Percentiles rank a stretch among this genome's conserved stretches.
These are phyloP conservation scores for Typhlichthys eigenmanni DNA, from an alignment of 2,797 vertebrate species.

Conservation along the genomic window DNA sequence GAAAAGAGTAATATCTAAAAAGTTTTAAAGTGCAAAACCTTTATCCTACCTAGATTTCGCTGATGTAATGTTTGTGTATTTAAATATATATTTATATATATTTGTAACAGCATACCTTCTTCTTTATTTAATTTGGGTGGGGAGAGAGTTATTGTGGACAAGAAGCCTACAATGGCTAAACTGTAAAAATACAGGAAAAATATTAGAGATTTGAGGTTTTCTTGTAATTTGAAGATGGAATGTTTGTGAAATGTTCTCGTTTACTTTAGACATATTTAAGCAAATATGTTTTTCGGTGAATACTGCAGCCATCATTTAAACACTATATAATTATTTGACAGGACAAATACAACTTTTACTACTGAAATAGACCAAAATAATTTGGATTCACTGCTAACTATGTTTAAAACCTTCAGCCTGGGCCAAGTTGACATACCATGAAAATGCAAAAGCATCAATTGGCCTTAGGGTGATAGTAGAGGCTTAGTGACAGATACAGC, in stretches of 20 bases:
- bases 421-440: no score
- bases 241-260: neutral
- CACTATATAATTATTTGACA: neutral
- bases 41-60: conserved; percentile 40
- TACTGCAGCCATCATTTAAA: no score
- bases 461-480: no score
- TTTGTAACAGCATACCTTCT: no score
- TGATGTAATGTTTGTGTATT: conserved; percentile 14
- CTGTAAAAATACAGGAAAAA: neutral
- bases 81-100: no score
- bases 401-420: neutral
- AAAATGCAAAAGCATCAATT: no score
- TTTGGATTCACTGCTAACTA: neutral
- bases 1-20: neutral
- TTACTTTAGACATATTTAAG: no score
- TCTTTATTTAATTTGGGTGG: neutral
- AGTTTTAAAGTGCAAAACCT: conserved; percentile 10
- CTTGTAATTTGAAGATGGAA: neutral
- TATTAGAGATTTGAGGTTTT: neutral
- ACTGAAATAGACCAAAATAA: neutral
- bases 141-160: neutral
- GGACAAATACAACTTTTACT: neutral
- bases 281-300: no score
- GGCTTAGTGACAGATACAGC: no score
- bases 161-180: neutral